Base-by-base conservation (phyloP, 2,888 invertebrate species). In the Lasioglossum morio region DNA sequence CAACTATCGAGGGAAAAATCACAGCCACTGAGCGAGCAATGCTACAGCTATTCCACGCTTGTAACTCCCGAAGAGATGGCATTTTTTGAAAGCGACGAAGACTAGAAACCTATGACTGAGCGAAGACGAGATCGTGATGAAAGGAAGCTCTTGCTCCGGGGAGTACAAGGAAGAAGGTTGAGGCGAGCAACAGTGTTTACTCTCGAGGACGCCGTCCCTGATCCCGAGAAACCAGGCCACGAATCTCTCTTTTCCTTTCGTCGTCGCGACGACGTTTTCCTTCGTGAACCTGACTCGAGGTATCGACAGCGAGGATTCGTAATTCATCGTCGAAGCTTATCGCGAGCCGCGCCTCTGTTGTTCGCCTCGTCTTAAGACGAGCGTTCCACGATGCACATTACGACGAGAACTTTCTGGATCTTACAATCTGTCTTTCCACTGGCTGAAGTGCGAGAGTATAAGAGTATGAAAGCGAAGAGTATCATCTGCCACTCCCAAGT, bases 221-320 rank as follows among this genome's bases (percentile, higher is more conserved):
- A 92, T 91, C 89, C 87, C 87, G 34, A 90, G 92, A 92, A 92
- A 91, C 91, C 91, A 92, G 91, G 92, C 88, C 92, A 85, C 89
- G 86, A 85, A 83, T 81, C 77, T 85, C 77, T 43, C 72, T 66
- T 66, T 46, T 77, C 43, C 27, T 66, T 66, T 66, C 72, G 46
- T 30, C 48, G 72, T 2, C 48, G 48, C 46, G 72, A 46, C 40
- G 14, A 48, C 70, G 27, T 57, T 81, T 57, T 57, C 79, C 79
- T 79, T 53, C 72, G 53, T 14, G 16, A 16, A 34, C 30, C 63
- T 27, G 63, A 16, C 34, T 34, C 63, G 16, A 63, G 63, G 34
- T 60, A 60, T 60, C 60, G 60, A 14, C 60, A n/a, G 27, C 27
- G 60, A 60, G 60, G 14, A 60, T 60, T 60, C 12, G 60, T 60